Base-by-base conservation (phyloP, 1,140 invertebrate species). In the Coelopa frigida region DNA sequence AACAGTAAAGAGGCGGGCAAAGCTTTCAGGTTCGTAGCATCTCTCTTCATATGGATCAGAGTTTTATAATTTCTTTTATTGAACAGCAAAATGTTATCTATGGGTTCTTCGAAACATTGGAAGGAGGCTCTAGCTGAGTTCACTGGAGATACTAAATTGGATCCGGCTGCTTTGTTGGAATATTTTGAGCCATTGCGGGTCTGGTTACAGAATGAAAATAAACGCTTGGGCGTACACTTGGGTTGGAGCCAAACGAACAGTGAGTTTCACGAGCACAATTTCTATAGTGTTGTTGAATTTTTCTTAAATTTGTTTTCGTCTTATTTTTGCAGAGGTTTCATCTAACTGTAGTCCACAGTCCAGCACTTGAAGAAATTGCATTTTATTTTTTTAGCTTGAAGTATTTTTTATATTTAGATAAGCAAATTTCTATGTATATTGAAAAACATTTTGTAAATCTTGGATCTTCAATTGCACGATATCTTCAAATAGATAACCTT, bases 81-180 rank as follows among this genome's bases (percentile, higher is more conserved):
- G n/a, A n/a, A n/a, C 27, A 52, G 73, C 12, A 33, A 41, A 10
- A 61, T 67, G 38, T 38, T 67, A 4, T 54, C 55, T 0, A 29
- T 51, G 4, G 82, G 82, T 4, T 59, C 59, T 7, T 77, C 76
- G 4, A 64, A 68, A 46, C 78, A 74, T 10, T 84, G 81, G 81
- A 71, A 71, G 23, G 73, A 77, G 23, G 72, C 73, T 0, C 52
- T 83, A 51, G 56, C 73, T 46, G 58, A 72, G 26, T 66, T 83
- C 23, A 83, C 81, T 1, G 75, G 76, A 18, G 62, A 70, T 23
- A 59, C 51, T 4, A 59, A 73, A 49, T 72, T 83, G 58, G 66
- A 73, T 58, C 68, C 67, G 0, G 31, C 54, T 20, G 64, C 68
- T 3, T 23, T 72, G 0, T 27, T 72, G 11, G 66, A 73, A 44